Evolutionary conservation across 1,140 invertebrate genomes (phyloP), one percentile per base, ranked within the genome.

Genomic region (Aphaenogaster floridana): DNA sequence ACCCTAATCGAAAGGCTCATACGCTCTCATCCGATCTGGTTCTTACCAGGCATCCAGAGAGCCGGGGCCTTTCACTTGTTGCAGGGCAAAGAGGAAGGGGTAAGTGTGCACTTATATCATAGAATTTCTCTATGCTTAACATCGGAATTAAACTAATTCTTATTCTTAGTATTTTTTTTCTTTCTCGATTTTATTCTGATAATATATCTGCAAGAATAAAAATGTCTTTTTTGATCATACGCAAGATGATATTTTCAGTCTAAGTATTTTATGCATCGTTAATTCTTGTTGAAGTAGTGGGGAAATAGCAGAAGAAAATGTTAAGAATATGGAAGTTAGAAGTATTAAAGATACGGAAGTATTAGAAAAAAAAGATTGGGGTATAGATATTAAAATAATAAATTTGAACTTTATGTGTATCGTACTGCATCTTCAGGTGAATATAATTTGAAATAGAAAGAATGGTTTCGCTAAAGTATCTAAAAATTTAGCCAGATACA

Each of bases 11-110:
- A 99, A 95, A 96, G 98, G 61, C 96, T 99, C 79, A 97, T 98
- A 89, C 96, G 98, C 69, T 98, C 98, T 45, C 98, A 99, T 96
- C 98, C 98, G 21, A 98, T 99, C 89, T 99, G 99, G 99, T 99
- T 98, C 95, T 96, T 99, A 52, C 98, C 98, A 0, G 98, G 98
- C n/a, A 98, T 99, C 34, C 98, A 99, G 92, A 96, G 99, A 72
- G 98, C 98, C 74, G 98, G 98, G 0, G 98, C 98, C 48, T 98
- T 99, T 85, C 98, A 99, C 95, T 96, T 99, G 81, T 97, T 99
- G 13, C 98, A 99, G 95, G 98, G 98, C 92, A 98, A 99, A 94
- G 98, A 98, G 93, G 97, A 98, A 95, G 98, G 98, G 96, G 98
- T 99, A 96, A 96, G 97, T 96, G 57, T 57, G 61, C 76, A 13